Evolutionary conservation across 1,140 invertebrate genomes (phyloP), one percentile per base, ranked within the genome.

Genomic region (Halictus rubicundus): DNA sequence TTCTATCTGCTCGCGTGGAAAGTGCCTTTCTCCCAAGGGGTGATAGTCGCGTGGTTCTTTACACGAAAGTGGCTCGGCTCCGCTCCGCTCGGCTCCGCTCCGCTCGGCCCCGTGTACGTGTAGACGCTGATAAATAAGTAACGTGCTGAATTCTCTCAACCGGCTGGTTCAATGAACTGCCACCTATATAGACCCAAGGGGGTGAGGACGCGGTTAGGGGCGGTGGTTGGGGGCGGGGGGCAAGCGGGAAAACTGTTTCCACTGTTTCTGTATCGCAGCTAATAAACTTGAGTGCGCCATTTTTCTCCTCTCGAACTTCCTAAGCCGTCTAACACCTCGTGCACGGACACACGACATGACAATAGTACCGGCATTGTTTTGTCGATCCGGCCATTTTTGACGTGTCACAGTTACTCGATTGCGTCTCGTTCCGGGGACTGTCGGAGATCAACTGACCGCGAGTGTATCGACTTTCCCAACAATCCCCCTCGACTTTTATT

Each of bases 91-190:
- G 42, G 39, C 14, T 5, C 23, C 39, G 49, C 37, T 6, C 39
- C 10, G n/a, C n/a, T n/a, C n/a, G n/a, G n/a, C n/a, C n/a, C n/a
- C 42, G 42, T 10, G 23, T 68, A 84, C 61, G 54, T 80, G 65
- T 68, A 69, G 76, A 70, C 39, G 69, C 83, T 85, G 83, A 85
- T 85, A 85, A 85, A 85, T 85, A 85, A 84, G 59, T 85, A 85
- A 85, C 83, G 61, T 72, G 78, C 71, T 85, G 83, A 85, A 85
- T 84, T 85, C 83, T 85, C 83, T 85, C 78, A 68, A 84, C 71
- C 65, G 61, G 66, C 63, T 70, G 83, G 83, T 85, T 85, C 83
- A 85, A 85, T 80, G 71, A 82, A 76, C 71, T 61, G 37, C 61
- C 14, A 49, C 60, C 71, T 27, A 64, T 54, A 9, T 46, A 21